Base-by-base conservation (phyloP, 23 tunicate species). In the Halocynthia aurantium region DNA sequence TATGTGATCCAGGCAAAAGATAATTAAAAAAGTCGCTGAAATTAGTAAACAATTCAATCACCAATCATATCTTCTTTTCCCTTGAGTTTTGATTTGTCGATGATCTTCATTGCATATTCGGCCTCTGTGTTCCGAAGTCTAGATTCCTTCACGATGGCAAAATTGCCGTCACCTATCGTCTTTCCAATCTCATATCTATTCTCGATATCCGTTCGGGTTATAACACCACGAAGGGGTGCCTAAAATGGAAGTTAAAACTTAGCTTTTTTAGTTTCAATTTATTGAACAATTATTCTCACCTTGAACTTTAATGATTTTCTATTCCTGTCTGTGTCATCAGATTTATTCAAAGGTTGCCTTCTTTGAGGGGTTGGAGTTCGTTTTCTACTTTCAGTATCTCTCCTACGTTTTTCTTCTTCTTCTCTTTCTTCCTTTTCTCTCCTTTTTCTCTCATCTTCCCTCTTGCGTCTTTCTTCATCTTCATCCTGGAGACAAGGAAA, bases 161-260 rank as follows among this genome's bases (percentile, higher is more conserved):
- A 88, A 79, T 94, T 94, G 5, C 99, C 99, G 75, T 94, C 99
- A 8, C 99, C 99, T 56, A 88, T 94, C 73, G 84, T 91, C 70
- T 88, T 94, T 18, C 94, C 91, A 75, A 94, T 86, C 53, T 94
- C 99, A 61, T 94, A 94, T 64, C 99, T 71, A 11, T 75, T 76
- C 61, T 92, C 98, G 50, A 92, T 92, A 13, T 61, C 80, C 52
- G 70, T 52, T 65, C 98, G 76, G 58, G 81, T 76, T 7, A 81
- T 86, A 6, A 92, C 56, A 61, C 78, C 72, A 7, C 98, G 87
- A 6, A 82, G 80, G 8, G 98, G 98, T 61, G 98, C 98, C 98
- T 92, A 79, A 22, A 60, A 76, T 20, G 50, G 76, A 44, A 12
- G 72, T 60, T 60, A 4, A 60, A 60, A 60, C 17, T n/a, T 60